Percentiles rank a stretch among this genome's conserved stretches.
phyloP scores from a whole-genome alignment of 2,797 vertebrate genomes.

The Synaphobranchus kaupii region DNA sequence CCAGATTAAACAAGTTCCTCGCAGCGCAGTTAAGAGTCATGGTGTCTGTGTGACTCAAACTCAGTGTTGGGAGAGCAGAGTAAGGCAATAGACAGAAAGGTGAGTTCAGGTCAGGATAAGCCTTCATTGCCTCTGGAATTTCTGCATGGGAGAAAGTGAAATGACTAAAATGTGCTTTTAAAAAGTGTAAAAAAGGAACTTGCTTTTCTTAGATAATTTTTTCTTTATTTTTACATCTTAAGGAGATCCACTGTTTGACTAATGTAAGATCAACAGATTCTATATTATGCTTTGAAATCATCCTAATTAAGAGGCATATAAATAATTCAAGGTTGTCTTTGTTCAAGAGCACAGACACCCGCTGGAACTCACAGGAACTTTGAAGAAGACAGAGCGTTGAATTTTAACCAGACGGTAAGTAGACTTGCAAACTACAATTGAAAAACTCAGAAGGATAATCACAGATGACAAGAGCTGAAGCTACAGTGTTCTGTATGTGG shows the following conservation, averaged over 20 bases:
- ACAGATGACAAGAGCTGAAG: not conserved
- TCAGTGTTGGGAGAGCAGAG: too few relatives aligned
- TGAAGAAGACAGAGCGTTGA: not conserved
- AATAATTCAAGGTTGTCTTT: too few relatives aligned
- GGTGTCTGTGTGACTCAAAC: too few relatives aligned
- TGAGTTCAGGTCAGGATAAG: too few relatives aligned
- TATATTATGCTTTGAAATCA: too few relatives aligned
- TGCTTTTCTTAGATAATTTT: not conserved
- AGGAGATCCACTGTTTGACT: not conserved
- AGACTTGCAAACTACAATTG: not conserved
- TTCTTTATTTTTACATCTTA: not conserved
- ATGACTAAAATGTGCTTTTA: not conserved
- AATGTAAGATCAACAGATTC: too few relatives aligned
- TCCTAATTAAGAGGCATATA: too few relatives aligned
- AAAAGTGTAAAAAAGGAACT: not conserved
- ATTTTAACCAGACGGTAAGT: not conserved
- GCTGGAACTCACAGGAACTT: too few relatives aligned
- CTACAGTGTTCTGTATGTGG: not conserved
- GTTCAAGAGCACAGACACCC: not conserved
- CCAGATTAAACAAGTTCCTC: too few relatives aligned
- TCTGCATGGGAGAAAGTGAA: not conserved
- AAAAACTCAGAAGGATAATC: not conserved
- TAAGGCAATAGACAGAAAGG: too few relatives aligned
- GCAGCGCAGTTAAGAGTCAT: too few relatives aligned
- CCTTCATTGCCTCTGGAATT: not conserved